These are phyloP conservation scores for Acanthurus leucopareius DNA, from an alignment of 2,797 vertebrate species.

Conservation along the genomic window DNA sequence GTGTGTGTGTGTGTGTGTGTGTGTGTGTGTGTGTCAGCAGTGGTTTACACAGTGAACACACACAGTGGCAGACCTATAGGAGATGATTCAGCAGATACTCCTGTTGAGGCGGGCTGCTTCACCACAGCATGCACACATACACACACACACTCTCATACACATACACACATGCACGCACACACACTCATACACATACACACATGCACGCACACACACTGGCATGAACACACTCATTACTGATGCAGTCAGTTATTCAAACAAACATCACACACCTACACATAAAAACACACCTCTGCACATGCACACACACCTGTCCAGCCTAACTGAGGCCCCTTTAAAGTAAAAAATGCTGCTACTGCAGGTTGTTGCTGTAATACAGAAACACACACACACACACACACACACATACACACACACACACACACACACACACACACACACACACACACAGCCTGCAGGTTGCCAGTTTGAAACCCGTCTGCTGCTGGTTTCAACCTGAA, in stretches of 20 bases:
- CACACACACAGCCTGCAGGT: no score
- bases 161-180: background rate
- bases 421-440: no score
- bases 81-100: conserved; percentile 67
- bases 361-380: background rate
- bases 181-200: background rate
- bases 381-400: background rate
- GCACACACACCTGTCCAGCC: conserved; percentile 1
- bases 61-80: conserved; percentile 46
- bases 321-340: background rate
- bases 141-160: background rate
- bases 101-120: conserved; percentile 51
- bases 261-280: no score
- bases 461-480: no score
- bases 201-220: conserved; percentile 12
- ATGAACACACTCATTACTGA: no score
- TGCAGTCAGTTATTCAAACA: background rate
- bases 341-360: background rate
- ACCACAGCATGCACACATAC: conserved; percentile 38
- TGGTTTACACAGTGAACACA: conserved; percentile 31
- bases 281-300: no score
- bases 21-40: conserved; percentile 24
- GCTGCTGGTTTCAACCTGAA: no score
- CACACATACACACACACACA: no score
- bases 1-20: conserved; percentile 40